Evolutionary conservation across 2,888 invertebrate genomes (phyloP).

Genomic region (Muschampia plurimacula): DNA sequence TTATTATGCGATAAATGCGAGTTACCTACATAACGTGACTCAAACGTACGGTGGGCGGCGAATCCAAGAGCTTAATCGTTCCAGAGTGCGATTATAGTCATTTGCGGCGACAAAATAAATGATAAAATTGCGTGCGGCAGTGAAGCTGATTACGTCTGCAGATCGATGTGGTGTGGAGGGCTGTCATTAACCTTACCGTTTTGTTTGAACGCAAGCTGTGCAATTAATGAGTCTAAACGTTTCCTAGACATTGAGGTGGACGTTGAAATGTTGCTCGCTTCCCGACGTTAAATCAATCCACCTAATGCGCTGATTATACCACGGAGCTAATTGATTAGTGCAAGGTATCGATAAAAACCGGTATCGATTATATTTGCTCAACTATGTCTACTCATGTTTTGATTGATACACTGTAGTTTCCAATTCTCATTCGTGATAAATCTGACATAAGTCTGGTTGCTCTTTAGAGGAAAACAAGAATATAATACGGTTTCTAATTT

Average conservation of each 20-base stretch:
- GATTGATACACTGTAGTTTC: conserved; percentile 33
- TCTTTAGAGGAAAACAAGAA: background rate
- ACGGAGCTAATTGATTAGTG: conserved; percentile 56
- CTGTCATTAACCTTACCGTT: conserved; percentile 39
- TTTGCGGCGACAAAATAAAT: conserved; percentile 39
- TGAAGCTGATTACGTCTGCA: conserved; percentile 26
- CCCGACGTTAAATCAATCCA: conserved; percentile 65
- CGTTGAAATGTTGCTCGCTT: conserved; percentile 58
- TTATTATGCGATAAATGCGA: conserved; percentile 29
- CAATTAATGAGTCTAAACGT: conserved; percentile 57
- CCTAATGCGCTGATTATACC: conserved; percentile 60
- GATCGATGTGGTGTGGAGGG: conserved; percentile 32
- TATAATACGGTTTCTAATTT: background rate
- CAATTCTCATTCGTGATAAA: conserved; percentile 13
- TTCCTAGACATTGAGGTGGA: conserved; percentile 60
- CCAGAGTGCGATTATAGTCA: conserved; percentile 33
- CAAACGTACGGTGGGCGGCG: conserved; percentile 26
- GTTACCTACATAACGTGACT: conserved; percentile 35
- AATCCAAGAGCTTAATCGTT: conserved; percentile 28
- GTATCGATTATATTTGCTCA: conserved; percentile 34
- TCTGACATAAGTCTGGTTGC: conserved; percentile 1
- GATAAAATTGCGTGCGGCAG: conserved; percentile 34
- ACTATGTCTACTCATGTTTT: conserved; percentile 15
- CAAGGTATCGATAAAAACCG: conserved; percentile 47
- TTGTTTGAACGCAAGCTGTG: conserved; percentile 38